Conservation (phyloP, 2,888 invertebrate species). For the Gastracanthus pulcherrimus region DNA sequence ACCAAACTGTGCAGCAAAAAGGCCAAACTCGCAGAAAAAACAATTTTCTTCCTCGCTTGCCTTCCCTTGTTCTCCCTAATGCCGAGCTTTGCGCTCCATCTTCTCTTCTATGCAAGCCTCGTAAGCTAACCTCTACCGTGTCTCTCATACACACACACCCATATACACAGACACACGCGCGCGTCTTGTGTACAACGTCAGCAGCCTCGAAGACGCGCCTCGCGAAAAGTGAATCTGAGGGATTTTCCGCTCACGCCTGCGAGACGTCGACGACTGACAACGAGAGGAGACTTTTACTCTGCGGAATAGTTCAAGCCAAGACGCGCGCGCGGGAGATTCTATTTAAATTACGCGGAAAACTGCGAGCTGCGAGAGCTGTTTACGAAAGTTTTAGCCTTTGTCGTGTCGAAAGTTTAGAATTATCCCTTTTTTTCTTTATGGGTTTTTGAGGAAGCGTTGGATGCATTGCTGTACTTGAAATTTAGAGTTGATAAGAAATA, state of each 20-base stretch:
- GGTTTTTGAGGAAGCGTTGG: too few species aligned
- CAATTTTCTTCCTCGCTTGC: neutral
- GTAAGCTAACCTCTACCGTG: conserved; percentile 16
- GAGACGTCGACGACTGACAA: neutral
- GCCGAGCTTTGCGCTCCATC: neutral
- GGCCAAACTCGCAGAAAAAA: neutral
- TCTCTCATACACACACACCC: neutral
- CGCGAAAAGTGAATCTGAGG: conserved; percentile 52
- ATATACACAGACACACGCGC: neutral
- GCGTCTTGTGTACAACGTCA: neutral
- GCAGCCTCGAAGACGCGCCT: neutral
- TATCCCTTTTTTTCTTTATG: neutral
- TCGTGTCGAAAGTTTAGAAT: neutral
- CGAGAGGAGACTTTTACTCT: conserved; percentile 38
- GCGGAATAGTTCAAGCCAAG: neutral
- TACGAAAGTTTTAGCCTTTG: neutral
- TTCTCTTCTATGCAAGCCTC: neutral
- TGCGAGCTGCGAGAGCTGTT: conserved; percentile 35
- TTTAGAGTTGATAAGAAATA: too few species aligned
- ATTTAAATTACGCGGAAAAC: conserved; percentile 52
- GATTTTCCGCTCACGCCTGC: conserved; percentile 50
- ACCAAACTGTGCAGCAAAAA: neutral
- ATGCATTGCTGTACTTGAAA: too few species aligned
- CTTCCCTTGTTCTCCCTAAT: neutral
- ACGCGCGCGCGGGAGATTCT: conserved; percentile 28